Base-by-base conservation (phyloP, 2,113 vertebrate genomes). In the Pongo pygmaeus region DNA sequence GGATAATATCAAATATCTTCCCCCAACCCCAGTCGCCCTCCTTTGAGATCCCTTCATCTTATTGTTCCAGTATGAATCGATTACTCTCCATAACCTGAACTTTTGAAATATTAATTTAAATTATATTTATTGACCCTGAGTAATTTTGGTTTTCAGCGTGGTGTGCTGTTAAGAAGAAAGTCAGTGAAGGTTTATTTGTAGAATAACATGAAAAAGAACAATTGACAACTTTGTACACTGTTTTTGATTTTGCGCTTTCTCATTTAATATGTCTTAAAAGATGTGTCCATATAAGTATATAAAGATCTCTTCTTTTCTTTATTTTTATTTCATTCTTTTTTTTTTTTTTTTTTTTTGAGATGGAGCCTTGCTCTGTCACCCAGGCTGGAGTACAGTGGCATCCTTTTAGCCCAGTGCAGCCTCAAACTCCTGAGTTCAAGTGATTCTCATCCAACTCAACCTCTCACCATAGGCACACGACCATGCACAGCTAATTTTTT, bases 101-200 rank as follows among this genome's bases (percentile, higher is more conserved):
- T 87, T 79, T 72, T 79, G 92, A 96, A 94, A 46, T 92, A 67
- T 43, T 85, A 89, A 88, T 88, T 78, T 89, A 89, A 81, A 27
- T 55, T 30, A 6, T 84, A 35, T 91, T 91, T 43, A 48, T 48
- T 91, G 81, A 80, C 38, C 13, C 32, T 67, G 18, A 93, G 48
- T 80, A 40, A 48, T 72, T 88, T 89, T 22, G 46, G n/a, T 70
- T 74, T 96, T 86, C 32, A 69, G 40, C 32, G 78, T 25, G 9
- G 57, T 81, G 8, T 81, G 67, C 80, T 72, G 32, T 92, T 48
- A 78, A 32, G 80, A 80, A 87, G 84, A 81, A 85, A 95, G 74
- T 81, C 59, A 57, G 81, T 50, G 79, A 80, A 75, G 46, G 59
- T 59, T 89, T 90, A n/a, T 61, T 89, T 89, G 89, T 77, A 11